phyloP scores from a whole-genome alignment of 2,797 vertebrate genomes.

The Sebastes taczanowskii region DNA sequence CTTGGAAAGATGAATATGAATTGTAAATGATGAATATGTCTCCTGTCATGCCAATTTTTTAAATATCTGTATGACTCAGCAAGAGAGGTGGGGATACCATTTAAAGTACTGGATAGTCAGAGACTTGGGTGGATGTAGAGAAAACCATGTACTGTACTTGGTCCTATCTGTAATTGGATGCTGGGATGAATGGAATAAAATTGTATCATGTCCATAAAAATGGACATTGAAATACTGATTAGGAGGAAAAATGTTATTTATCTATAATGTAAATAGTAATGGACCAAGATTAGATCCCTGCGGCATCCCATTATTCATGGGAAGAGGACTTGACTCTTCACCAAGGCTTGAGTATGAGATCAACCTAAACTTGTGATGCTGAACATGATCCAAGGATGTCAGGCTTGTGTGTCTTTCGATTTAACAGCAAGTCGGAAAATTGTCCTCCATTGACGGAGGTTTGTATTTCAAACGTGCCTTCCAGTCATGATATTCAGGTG shows the following conservation, averaged over 20 bases:
- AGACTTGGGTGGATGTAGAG: not conserved
- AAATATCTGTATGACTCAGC: not conserved
- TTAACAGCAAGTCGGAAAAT: not conserved
- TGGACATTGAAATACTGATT: not conserved
- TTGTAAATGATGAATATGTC: not conserved
- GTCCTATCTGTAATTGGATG: not conserved
- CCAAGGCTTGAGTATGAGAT: not conserved
- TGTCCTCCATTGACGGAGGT: not conserved
- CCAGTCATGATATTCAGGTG: not conserved
- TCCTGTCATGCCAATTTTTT: not conserved
- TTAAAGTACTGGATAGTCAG: not conserved
- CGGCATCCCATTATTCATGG: not conserved
- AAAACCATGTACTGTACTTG: not conserved
- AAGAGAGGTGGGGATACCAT: not conserved
- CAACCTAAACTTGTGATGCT: not conserved
- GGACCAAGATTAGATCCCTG: not conserved
- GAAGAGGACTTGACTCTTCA: not conserved
- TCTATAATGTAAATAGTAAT: not conserved
- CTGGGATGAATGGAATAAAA: not conserved
- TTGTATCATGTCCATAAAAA: conserved; percentile 1
- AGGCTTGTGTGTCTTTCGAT: not conserved
- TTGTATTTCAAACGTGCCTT: not conserved
- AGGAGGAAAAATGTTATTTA: not conserved
- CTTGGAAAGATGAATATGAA: not conserved
- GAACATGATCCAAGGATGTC: not conserved